Conservation (phyloP, 2,888 invertebrate species). For the Crocallis elinguaria region DNA sequence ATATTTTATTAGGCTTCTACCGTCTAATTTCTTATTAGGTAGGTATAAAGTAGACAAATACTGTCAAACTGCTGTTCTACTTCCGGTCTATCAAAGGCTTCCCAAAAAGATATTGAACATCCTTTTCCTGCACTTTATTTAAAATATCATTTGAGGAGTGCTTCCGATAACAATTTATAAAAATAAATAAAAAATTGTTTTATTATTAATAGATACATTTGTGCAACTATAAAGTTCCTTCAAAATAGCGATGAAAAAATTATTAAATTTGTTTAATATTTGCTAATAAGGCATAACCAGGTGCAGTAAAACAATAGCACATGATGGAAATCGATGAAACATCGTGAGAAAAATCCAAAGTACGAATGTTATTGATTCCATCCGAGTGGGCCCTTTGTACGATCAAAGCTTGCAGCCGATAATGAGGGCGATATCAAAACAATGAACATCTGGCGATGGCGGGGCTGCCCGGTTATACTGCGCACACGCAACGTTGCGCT, state of each 20-base stretch:
- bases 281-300: background rate
- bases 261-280: background rate
- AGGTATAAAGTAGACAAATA: background rate
- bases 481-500: constrained; percentile 28
- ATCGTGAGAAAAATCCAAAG: background rate
- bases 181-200: no score
- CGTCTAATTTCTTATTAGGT: background rate
- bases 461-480: no score
- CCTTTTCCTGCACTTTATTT: background rate
- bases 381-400: constrained; percentile 25
- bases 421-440: constrained; percentile 44
- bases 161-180: no score
- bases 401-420: constrained; percentile 31
- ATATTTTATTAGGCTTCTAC: background rate
- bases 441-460: constrained; percentile 40
- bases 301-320: background rate
- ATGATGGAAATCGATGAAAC: constrained; percentile 1
- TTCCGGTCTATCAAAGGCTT: constrained; percentile 20
- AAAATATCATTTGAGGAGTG: background rate
- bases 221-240: no score
- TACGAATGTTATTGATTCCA: constrained; percentile 21
- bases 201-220: no score
- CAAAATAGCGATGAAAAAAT: background rate
- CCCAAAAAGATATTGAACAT: constrained; percentile 1
- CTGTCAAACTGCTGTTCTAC: constrained; percentile 1